Conservation (phyloP, 2,888 invertebrate species). For the Hymenopus coronatus region DNA sequence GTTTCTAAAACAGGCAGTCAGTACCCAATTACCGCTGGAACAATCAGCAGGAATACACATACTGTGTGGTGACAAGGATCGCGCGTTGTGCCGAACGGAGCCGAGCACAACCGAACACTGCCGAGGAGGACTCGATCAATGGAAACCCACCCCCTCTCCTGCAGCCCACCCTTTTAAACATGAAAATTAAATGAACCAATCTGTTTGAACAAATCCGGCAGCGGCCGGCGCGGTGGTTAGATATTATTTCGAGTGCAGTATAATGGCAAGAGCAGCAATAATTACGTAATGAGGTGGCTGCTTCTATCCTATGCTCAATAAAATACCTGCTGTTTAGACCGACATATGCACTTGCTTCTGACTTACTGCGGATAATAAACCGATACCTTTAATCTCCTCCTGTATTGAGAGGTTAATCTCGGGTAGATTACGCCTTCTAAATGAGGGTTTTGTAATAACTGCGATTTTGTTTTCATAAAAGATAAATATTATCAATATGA, state of each 20-base stretch:
- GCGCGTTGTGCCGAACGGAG: not conserved
- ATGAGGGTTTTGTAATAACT: too few relatives aligned
- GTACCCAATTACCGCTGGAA: not conserved
- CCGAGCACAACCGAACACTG: not conserved
- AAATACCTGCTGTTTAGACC: not conserved
- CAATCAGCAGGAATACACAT: not conserved
- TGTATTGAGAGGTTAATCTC: too few relatives aligned
- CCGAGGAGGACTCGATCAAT: constrained; percentile 7
- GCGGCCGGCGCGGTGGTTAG: not conserved
- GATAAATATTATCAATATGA: too few relatives aligned
- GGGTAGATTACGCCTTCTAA: too few relatives aligned
- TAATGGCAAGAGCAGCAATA: not conserved
- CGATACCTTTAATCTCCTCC: too few relatives aligned
- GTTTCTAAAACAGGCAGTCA: not conserved
- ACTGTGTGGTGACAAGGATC: not conserved
- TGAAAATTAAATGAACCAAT: constrained; percentile 32
- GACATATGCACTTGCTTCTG: too few relatives aligned
- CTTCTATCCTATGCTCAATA: not conserved
- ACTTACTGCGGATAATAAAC: too few relatives aligned
- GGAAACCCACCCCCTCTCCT: not conserved
- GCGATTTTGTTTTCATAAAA: too few relatives aligned
- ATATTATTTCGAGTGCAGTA: not conserved
- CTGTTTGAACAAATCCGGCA: constrained; percentile 19
- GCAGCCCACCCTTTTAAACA: constrained; percentile 17
- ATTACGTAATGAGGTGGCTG: not conserved